phyloP scores from a whole-genome alignment of 2,113 vertebrate genomes.

The Rhegmatorhina hoffmannsi region DNA sequence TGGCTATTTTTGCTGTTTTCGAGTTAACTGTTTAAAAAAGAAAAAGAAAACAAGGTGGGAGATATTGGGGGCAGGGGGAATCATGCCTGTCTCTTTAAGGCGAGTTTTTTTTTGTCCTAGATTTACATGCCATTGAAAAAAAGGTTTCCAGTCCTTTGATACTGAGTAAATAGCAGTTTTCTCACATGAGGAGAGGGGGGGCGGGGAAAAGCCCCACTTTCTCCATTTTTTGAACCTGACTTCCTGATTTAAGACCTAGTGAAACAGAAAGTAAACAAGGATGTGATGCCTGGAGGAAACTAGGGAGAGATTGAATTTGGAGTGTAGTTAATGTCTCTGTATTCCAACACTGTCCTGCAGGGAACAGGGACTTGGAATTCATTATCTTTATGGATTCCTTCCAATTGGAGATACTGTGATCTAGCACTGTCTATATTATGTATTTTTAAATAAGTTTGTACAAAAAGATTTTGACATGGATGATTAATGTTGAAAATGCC shows the following conservation, averaged over 20 bases:
- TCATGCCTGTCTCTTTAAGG: not conserved
- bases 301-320: not conserved
- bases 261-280: not conserved
- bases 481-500: not conserved
- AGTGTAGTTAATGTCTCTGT: not conserved
- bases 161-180: conserved; percentile 4
- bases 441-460: not conserved
- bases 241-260: not conserved
- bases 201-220: accelerated
- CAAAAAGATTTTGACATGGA: not conserved
- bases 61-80: accelerated
- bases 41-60: not conserved
- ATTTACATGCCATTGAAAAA: not conserved
- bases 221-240: not conserved
- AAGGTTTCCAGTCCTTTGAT: not conserved
- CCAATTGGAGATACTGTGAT: not conserved
- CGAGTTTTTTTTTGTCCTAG: not conserved
- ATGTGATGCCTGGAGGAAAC: not conserved
- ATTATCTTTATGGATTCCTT: not conserved
- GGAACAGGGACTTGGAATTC: not conserved
- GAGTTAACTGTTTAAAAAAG: not conserved
- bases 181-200: not conserved
- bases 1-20: not conserved
- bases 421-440: not conserved
- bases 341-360: not conserved